Conservation (phyloP, 2,797 vertebrate species). For the Rhyacichthys aspro region DNA sequence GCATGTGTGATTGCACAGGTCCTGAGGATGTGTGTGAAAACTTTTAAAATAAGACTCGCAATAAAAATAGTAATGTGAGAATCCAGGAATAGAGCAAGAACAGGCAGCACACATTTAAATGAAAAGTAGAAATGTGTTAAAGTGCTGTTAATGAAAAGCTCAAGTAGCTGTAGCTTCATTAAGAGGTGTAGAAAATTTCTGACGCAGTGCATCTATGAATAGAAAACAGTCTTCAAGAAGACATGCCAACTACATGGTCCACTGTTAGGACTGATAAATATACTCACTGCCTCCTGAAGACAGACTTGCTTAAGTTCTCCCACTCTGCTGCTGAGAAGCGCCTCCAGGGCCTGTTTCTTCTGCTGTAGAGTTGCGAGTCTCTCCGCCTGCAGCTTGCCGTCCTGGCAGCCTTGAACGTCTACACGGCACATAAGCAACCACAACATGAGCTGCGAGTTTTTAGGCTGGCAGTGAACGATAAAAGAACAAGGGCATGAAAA, state of each 20-base stretch:
- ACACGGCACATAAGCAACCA: slow-evolving; percentile 22
- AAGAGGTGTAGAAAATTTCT: slow-evolving; percentile 34
- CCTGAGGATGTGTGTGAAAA: not conserved
- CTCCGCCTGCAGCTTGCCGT: slow-evolving; percentile 82
- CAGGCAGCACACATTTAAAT: slow-evolving; percentile 16
- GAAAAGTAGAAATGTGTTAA: slow-evolving; percentile 38
- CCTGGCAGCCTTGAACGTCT: slow-evolving; percentile 80
- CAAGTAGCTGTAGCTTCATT: slow-evolving; percentile 40
- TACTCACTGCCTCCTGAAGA: slow-evolving; percentile 88
- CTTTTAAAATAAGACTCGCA: too few relatives aligned
- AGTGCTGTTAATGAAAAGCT: slow-evolving; percentile 50
- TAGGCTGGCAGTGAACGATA: not conserved
- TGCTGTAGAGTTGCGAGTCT: slow-evolving; percentile 84
- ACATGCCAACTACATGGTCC: too few relatives aligned
- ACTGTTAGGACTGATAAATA: not conserved
- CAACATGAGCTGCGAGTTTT: not conserved
- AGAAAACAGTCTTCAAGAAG: not conserved
- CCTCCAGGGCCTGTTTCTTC: slow-evolving; percentile 85
- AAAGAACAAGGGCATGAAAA: slow-evolving; percentile 4
- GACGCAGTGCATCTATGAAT: slow-evolving; percentile 27
- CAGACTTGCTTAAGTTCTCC: slow-evolving; percentile 88
- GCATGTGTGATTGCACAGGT: too few relatives aligned
- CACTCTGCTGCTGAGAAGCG: slow-evolving; percentile 83
- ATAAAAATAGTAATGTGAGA: too few relatives aligned
- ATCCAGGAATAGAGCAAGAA: slow-evolving; percentile 22